Conservation (phyloP, 2,888 invertebrate genomes). For the Drosophila nigritarsus region DNA sequence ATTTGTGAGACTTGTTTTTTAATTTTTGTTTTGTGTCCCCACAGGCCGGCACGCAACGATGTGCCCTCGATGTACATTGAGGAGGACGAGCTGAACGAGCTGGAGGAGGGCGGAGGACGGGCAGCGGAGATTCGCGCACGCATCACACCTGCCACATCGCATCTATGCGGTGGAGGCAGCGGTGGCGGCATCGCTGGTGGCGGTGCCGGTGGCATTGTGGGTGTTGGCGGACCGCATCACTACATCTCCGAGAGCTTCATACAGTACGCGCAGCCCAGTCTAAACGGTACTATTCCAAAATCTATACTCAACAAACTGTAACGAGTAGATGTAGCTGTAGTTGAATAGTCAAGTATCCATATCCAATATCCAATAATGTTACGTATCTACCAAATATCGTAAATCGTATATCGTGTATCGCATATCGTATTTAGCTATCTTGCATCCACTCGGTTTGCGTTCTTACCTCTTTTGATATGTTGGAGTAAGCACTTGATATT, state of each 20-base stretch:
- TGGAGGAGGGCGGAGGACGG: conserved; percentile 82
- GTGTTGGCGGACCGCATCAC: conserved; percentile 81
- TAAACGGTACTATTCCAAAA: conserved; percentile 85
- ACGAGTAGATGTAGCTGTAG: conserved; percentile 41
- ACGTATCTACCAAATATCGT: conserved; percentile 5
- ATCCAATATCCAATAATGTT: conserved; percentile 9
- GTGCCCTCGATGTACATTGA: conserved; percentile 86
- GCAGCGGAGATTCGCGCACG: conserved; percentile 81
- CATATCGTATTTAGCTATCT: conserved; percentile 30
- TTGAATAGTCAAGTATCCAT: conserved; percentile 46
- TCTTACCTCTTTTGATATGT: conserved; percentile 49
- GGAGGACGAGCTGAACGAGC: conserved; percentile 85
- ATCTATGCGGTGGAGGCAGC: conserved; percentile 59
- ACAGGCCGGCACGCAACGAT: conserved; percentile 85
- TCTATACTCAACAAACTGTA: conserved; percentile 84
- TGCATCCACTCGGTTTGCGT: conserved; percentile 50
- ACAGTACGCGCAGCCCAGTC: conserved; percentile 85
- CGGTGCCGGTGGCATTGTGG: conserved; percentile 53
- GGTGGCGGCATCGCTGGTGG: conserved; percentile 31
- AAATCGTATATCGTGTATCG: conserved; percentile 3
- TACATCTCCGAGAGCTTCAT: conserved; percentile 86
- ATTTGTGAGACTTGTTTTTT: conserved; percentile 54
- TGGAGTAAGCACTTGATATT: conserved; percentile 51
- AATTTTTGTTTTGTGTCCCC: conserved; percentile 20
- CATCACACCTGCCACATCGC: conserved; percentile 71